Conservation (phyloP, 2,888 invertebrate species). For the Thumatha senex region DNA sequence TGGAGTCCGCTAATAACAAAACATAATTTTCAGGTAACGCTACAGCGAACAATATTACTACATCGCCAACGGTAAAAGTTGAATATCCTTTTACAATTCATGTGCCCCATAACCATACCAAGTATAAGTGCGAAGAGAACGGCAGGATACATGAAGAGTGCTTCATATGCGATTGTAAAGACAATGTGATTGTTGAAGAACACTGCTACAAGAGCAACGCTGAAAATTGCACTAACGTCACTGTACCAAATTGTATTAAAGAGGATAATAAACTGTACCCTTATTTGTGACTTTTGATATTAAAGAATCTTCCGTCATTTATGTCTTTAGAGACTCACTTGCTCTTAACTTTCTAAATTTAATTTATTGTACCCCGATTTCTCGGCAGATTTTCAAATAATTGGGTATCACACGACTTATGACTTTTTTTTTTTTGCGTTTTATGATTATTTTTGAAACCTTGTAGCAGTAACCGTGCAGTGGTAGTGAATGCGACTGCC, state of each 20-base stretch:
- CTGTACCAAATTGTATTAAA: slow-evolving; percentile 48
- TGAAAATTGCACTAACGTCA: slow-evolving; percentile 38
- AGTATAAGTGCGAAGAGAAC: slow-evolving; percentile 44
- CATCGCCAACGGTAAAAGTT: slow-evolving; percentile 2
- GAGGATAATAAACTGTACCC: slow-evolving; percentile 3
- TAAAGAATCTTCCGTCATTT: no score
- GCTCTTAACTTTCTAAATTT: no score
- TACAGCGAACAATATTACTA: slow-evolving; percentile 20
- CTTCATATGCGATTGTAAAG: slow-evolving; percentile 62
- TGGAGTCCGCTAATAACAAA: not conserved
- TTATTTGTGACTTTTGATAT: not conserved
- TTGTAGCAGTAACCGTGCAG: no score
- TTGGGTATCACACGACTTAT: no score
- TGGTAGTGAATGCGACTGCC: no score
- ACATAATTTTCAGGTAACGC: slow-evolving; percentile 2
- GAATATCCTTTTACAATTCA: slow-evolving; percentile 8
- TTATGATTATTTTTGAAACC: no score
- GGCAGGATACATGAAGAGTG: slow-evolving; percentile 56
- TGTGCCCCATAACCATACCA: slow-evolving; percentile 47
- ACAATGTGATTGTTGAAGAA: slow-evolving; percentile 49
- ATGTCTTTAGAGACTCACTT: no score
- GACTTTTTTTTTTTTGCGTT: no score
- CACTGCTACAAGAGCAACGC: slow-evolving; percentile 61
- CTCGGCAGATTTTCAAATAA: no score
- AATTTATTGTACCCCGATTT: no score